Evolutionary conservation across 1,140 invertebrate genomes (phyloP).

Genomic region (Drosophila sproati): DNA sequence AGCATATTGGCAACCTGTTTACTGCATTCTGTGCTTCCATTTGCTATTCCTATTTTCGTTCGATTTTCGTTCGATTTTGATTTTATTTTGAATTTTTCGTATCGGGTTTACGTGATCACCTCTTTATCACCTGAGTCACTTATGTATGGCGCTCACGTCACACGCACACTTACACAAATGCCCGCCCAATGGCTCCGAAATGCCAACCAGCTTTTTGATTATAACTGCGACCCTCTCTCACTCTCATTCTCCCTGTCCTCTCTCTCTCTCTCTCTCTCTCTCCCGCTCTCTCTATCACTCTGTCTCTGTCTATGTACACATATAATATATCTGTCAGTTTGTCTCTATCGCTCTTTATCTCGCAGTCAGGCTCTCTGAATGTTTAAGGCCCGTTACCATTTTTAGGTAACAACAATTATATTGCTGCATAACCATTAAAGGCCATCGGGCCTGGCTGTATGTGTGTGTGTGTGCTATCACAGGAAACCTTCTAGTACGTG

Average conservation of each 20-base stretch:
- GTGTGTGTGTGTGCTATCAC: constrained; percentile 33
- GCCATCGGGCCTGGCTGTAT: constrained; percentile 23
- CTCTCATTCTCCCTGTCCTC: constrained; percentile 3
- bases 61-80: constrained; percentile 3
- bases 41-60: constrained; percentile 3
- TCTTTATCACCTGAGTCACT: constrained; percentile 79
- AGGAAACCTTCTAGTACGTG: constrained; percentile 69
- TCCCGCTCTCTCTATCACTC: constrained; percentile 3
- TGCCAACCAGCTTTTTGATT: constrained; percentile 52
- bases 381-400: constrained; percentile 64
- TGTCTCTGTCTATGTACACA: neutral
- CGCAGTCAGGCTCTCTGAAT: constrained; percentile 25
- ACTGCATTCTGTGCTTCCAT: constrained; percentile 21
- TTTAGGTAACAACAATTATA: constrained; percentile 73
- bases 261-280: constrained; percentile 1
- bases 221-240: neutral
- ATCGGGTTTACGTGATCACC: constrained; percentile 50
- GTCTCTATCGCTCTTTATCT: constrained; percentile 26
- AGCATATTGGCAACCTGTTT: constrained; percentile 39
- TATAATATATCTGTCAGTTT: neutral
- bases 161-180: constrained; percentile 27
- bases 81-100: constrained; percentile 6
- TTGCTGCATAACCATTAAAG: constrained; percentile 66
- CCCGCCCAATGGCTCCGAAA: constrained; percentile 50
- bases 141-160: constrained; percentile 71